Evolutionary conservation across 2,797 vertebrate species (phyloP).

Genomic region (Muscicapa striata): DNA sequence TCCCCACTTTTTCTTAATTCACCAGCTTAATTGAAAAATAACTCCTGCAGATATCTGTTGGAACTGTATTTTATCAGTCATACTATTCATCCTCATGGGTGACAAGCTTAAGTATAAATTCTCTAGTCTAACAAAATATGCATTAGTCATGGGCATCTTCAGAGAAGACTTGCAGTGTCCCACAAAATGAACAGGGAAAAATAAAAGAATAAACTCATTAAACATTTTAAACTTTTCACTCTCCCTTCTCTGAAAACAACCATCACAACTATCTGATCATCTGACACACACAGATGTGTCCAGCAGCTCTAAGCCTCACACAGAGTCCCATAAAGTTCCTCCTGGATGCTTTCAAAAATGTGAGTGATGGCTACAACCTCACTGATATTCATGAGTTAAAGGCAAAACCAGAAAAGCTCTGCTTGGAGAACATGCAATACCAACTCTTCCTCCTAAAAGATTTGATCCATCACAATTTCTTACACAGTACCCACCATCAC

Average conservation of each 20-base stretch:
- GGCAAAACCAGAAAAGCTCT: not conserved
- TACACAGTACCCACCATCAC: not conserved
- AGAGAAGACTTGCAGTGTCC: not conserved
- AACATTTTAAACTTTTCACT: not conserved
- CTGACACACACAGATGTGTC: accelerated
- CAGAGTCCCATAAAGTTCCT: not conserved
- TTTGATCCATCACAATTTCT: not conserved
- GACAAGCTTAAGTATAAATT: not conserved
- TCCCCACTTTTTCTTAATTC: not conserved
- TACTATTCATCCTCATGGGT: not conserved
- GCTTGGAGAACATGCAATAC: not conserved
- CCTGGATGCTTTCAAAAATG: not conserved
- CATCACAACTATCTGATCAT: not conserved
- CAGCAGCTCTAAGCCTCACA: not conserved
- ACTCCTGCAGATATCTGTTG: not conserved
- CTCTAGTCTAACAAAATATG: not conserved
- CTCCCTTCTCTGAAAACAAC: not conserved
- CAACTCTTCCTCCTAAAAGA: not conserved
- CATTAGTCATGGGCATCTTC: not conserved
- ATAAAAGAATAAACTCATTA: not conserved
- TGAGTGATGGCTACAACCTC: not conserved
- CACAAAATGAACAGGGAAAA: not conserved
- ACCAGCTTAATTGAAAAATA: not conserved
- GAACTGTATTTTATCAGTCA: not conserved
- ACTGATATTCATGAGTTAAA: not conserved